Evolutionary conservation across 2,888 invertebrate genomes (phyloP).

Genomic region (Scaptodrosophila latifasciaeformis): DNA sequence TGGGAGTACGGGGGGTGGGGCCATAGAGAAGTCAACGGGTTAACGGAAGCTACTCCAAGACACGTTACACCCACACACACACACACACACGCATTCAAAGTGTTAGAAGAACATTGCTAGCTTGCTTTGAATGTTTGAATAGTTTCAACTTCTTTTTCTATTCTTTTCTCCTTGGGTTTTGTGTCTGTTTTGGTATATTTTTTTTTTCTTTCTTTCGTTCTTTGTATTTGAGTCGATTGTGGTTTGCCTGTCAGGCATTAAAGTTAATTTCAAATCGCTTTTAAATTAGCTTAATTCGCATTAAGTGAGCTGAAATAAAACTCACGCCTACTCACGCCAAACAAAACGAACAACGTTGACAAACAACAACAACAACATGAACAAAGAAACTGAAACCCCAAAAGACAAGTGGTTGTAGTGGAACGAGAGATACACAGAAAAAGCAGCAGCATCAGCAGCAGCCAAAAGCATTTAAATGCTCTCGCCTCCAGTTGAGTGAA

Average conservation of each 20-base stretch:
- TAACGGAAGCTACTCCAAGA: constrained; percentile 64
- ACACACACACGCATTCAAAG: constrained; percentile 18
- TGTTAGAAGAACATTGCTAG: no score
- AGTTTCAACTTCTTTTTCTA: no score
- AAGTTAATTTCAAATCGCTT: constrained; percentile 73
- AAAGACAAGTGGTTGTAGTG: background rate
- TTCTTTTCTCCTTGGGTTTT: no score
- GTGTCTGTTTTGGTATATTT: constrained; percentile 6
- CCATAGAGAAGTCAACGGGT: no score
- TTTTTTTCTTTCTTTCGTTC: constrained; percentile 5
- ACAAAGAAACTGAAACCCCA: constrained; percentile 4
- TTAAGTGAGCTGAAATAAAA: constrained; percentile 59
- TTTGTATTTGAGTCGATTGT: constrained; percentile 5
- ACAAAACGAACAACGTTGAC: constrained; percentile 22
- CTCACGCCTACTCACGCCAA: constrained; percentile 53
- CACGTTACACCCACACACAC: constrained; percentile 42
- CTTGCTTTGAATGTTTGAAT: no score
- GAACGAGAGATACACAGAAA: background rate
- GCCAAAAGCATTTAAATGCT: constrained; percentile 68
- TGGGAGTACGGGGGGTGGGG: background rate
- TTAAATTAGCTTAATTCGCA: constrained; percentile 73
- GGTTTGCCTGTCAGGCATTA: constrained; percentile 45
- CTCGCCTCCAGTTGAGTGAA: constrained; percentile 13
- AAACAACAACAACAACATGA: constrained; percentile 18
- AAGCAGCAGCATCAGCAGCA: constrained; percentile 38